Conservation (phyloP, 2,797 vertebrate genomes). For the Dendrocincla tyrannina region DNA sequence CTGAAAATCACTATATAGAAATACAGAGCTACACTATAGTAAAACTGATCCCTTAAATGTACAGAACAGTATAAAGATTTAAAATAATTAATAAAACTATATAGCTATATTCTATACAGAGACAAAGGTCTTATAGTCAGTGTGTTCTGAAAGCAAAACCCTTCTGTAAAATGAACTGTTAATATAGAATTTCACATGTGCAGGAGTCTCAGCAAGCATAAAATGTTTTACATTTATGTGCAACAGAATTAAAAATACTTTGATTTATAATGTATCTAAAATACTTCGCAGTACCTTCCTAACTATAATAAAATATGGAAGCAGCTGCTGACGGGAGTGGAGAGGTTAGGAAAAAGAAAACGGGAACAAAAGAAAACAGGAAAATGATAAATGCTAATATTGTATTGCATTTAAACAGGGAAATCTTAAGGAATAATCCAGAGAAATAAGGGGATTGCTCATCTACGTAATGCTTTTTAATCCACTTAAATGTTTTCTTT, state of each 20-base stretch:
- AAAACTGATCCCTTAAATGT: neutral
- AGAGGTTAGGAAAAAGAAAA: neutral
- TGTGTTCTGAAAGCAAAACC: neutral
- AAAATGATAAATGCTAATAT: neutral
- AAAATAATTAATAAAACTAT: neutral
- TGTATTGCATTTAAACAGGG: neutral
- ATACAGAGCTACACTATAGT: neutral
- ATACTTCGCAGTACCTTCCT: neutral
- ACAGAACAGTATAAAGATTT: neutral
- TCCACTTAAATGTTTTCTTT: neutral
- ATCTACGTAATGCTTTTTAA: neutral
- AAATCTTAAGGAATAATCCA: neutral
- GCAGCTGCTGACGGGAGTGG: neutral
- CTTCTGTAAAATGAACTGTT: neutral
- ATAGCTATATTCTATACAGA: neutral
- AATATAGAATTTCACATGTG: fast-evolving
- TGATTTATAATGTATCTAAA: neutral
- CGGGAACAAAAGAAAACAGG: neutral
- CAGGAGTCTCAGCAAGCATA: neutral
- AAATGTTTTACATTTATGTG: neutral
- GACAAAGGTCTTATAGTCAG: neutral
- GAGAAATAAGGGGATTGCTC: neutral
- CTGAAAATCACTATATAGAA: neutral
- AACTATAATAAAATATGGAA: neutral
- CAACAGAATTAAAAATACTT: neutral